Conservation (phyloP, 2,113 vertebrate genomes). For the Neopipo cinnamomea region DNA sequence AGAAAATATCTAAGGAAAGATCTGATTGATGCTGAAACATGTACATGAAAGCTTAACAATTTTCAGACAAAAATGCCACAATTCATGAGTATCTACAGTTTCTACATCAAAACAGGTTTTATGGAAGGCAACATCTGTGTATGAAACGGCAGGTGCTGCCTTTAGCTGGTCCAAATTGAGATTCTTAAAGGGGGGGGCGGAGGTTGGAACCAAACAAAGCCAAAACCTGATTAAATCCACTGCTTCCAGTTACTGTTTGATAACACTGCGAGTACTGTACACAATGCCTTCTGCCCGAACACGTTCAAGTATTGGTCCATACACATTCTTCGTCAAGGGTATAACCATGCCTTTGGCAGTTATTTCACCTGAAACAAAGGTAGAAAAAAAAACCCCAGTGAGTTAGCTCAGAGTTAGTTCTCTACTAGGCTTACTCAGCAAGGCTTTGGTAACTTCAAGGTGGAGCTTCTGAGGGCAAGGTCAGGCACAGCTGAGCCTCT, state of each 20-base stretch:
- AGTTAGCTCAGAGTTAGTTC: background rate
- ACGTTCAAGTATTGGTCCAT: constrained; percentile 81
- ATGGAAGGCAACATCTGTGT: background rate
- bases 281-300: constrained; percentile 87
- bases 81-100: background rate
- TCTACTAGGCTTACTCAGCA: rapidly evolving
- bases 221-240: background rate
- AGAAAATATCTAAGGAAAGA: background rate
- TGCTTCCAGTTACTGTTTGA: constrained; percentile 56
- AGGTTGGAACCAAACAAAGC: background rate
- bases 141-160: background rate
- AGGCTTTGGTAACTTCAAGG: background rate
- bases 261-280: constrained; percentile 77
- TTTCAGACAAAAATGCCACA: background rate
- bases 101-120: background rate
- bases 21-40: background rate
- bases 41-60: background rate
- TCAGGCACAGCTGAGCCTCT: background rate
- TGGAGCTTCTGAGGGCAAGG: background rate
- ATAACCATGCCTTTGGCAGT: constrained; percentile 84
- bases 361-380: constrained; percentile 85
- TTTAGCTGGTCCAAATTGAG: background rate
- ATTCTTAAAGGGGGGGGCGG: background rate
- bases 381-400: background rate
- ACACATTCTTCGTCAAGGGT: constrained; percentile 88